Evolutionary conservation across 2,113 vertebrate genomes (phyloP), one percentile per base, ranked within the genome.

Genomic region (Reinhardtius hippoglossoides): DNA sequence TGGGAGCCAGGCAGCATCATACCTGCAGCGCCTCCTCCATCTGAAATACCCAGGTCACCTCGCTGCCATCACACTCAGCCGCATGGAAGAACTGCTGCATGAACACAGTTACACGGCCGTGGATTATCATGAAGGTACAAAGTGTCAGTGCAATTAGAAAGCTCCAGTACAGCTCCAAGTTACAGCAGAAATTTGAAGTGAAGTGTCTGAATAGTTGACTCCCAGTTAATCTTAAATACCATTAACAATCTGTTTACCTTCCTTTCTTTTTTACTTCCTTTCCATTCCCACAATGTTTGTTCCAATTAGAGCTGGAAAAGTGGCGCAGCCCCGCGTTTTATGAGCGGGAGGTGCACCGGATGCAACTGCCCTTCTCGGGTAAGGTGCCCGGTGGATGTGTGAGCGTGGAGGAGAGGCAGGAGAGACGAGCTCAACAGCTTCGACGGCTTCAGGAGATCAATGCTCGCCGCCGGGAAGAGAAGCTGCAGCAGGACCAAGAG

Each of bases 11-110:
- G 94, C 96, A 9, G 95, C 96, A 1, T 91, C 95, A 0, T 99
- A 99, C 87, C 95, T 99, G 23, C 98, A 99, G 88, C 95, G 97
- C 0, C 96, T 99, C 35, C 95, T 99, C 16, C 98, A 99, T 91
- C 95, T 99, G 2, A 99, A 99, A 74, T 99, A 99, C 57, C 98
- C 98, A 0, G 98, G 96, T 9, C 97, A 99, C 52, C 93, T 97
- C 1, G 93, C 96, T 0, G 96, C 96, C 55, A 94, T 98, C 82
- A 98, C 98, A 0, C 95, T 98, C 18, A 98, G 97, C 86, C 96
- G 98, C 27, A 97, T 97, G 95, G 98, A 99, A 89, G 97, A 99
- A 80, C 96, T 99, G 61, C 92, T 99, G 67, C 97, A 99, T 0
- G 95, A 96, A 48, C 97, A 98, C 82, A 97, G 97, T 91, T 99